Evolutionary conservation across 2,113 vertebrate genomes (phyloP).

Genomic region (Crocuta crocuta): DNA sequence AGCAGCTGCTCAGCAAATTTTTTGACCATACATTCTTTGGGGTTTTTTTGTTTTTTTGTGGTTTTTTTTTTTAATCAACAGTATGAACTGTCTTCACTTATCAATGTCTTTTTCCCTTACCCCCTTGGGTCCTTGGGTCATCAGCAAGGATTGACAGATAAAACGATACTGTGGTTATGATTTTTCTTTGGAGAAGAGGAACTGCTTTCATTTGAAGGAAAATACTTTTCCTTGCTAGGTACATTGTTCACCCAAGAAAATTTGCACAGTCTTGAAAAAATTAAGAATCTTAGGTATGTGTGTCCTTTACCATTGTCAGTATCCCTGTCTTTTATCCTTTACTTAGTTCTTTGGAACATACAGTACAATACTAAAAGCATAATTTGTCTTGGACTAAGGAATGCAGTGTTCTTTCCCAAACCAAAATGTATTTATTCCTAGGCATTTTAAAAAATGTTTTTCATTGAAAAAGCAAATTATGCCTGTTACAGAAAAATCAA

Average conservation of each 20-base stretch:
- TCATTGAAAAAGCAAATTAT: conserved; percentile 22
- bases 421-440: neutral
- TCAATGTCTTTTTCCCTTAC: neutral
- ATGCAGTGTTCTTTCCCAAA: neutral
- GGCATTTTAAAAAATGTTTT: neutral
- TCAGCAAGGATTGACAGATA: neutral
- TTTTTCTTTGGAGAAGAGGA: neutral
- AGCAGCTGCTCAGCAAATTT: neutral
- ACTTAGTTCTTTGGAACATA: neutral
- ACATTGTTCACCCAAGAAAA: conserved; percentile 18
- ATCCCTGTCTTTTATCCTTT: neutral
- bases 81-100: neutral
- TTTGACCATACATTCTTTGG: neutral
- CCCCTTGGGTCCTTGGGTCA: neutral
- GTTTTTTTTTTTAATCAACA: neutral
- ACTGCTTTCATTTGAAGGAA: neutral
- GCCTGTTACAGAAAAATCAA: neutral
- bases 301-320: neutral
- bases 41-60: neutral
- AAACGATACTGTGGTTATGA: neutral
- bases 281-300: neutral
- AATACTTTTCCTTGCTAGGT: conserved; percentile 36
- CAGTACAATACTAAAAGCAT: neutral
- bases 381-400: conserved; percentile 7
- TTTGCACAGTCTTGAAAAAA: neutral